Conservation (phyloP, 1,140 invertebrate species). For the Pseudobourletiella spinata region DNA sequence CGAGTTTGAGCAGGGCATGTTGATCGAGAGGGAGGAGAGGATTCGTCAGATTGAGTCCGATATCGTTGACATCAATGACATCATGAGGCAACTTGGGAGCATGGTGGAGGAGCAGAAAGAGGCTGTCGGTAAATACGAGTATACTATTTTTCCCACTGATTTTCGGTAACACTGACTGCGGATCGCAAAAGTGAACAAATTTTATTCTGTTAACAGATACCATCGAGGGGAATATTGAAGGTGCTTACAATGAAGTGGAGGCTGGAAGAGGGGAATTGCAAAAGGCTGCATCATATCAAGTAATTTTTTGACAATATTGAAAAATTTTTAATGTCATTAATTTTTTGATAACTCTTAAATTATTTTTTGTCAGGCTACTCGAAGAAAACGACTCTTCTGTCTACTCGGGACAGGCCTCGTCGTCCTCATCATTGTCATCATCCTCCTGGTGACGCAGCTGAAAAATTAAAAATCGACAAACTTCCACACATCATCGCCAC, state of each 20-base stretch:
- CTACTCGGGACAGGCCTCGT: slow-evolving; percentile 54
- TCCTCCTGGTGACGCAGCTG: slow-evolving; percentile 50
- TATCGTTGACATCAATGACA: slow-evolving; percentile 81
- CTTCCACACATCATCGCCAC: too few species aligned
- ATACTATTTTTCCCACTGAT: slow-evolving; percentile 9
- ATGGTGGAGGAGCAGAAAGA: slow-evolving; percentile 74
- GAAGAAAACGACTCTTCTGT: slow-evolving; percentile 60
- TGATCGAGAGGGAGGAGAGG: slow-evolving; percentile 61
- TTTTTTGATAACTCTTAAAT: neutral
- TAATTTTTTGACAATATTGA: slow-evolving; percentile 32
- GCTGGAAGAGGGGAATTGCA: slow-evolving; percentile 62
- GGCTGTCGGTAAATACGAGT: slow-evolving; percentile 74
- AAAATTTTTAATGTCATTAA: neutral
- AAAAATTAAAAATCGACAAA: too few species aligned
- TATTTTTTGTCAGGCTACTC: slow-evolving; percentile 44
- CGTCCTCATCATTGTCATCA: slow-evolving; percentile 55
- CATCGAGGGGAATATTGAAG: slow-evolving; percentile 79
- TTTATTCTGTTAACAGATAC: slow-evolving; percentile 52
- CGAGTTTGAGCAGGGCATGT: slow-evolving; percentile 65
- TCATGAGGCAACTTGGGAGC: slow-evolving; percentile 76
- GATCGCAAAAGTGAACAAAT: neutral
- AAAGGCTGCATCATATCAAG: slow-evolving; percentile 67
- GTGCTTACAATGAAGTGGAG: slow-evolving; percentile 64
- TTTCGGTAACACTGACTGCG: neutral
- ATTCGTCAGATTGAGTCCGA: slow-evolving; percentile 69